Conservation (phyloP, 1,140 invertebrate genomes). For the Drosophila navojoa region DNA sequence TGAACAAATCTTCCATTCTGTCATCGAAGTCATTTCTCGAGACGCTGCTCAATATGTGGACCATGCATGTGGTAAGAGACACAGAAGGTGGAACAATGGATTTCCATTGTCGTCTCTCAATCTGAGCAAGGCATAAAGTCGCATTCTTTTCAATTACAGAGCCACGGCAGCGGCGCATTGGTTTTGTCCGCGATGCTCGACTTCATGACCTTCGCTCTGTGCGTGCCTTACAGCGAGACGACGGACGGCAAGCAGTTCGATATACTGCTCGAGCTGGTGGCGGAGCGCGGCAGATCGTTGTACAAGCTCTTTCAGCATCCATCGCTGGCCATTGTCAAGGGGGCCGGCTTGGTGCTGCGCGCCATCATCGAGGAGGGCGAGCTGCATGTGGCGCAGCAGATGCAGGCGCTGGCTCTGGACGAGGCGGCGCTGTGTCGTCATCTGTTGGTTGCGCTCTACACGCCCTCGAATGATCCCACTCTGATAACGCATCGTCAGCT, state of each 20-base stretch:
- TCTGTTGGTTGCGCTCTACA: conserved; percentile 95
- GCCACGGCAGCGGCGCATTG: conserved; percentile 91
- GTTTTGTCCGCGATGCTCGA: conserved; percentile 98
- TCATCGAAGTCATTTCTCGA: conserved; percentile 97
- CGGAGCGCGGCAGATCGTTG: conserved; percentile 93
- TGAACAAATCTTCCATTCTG: conserved; percentile 98
- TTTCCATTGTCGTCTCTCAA: background rate
- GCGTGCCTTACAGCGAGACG: conserved; percentile 99
- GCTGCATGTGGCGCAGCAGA: conserved; percentile 93
- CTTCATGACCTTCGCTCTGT: conserved; percentile 99
- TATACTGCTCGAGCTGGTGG: conserved; percentile 96
- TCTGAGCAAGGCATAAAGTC: no score
- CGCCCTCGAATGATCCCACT: conserved; percentile 90
- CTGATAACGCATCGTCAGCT: conserved; percentile 94
- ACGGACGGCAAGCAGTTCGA: conserved; percentile 99
- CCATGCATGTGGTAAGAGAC: conserved; percentile 93
- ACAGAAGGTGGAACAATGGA: no score
- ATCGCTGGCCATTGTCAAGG: conserved; percentile 98
- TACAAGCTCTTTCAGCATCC: conserved; percentile 99
- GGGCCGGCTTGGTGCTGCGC: conserved; percentile 97
- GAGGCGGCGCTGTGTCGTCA: conserved; percentile 98
- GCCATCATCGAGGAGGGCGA: conserved; percentile 99
- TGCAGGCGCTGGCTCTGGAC: conserved; percentile 97
- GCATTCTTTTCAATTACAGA: conserved; percentile 85
- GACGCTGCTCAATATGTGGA: conserved; percentile 97